These are phyloP conservation scores for Cantharis rufa DNA, from an alignment of 2,888 invertebrate genomes.

Conservation along the genomic window DNA sequence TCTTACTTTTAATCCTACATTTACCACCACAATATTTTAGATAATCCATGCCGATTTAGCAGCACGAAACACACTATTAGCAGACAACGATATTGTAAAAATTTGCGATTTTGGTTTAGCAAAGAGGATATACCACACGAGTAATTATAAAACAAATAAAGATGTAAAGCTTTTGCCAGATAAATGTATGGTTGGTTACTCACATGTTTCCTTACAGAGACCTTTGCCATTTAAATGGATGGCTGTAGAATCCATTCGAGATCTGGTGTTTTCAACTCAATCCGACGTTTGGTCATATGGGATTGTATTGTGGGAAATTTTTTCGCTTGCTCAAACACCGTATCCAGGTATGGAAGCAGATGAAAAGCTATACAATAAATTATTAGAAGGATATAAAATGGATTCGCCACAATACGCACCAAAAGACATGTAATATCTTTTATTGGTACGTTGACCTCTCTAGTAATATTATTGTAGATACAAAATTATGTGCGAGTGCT, in stretches of 20 bases:
- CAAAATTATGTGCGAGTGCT: not conserved
- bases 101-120: constrained; percentile 97
- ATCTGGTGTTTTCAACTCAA: constrained; percentile 89
- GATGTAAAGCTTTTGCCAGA: constrained; percentile 61
- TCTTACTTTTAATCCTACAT: not conserved
- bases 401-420: not conserved
- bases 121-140: constrained; percentile 81
- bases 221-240: constrained; percentile 94
- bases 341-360: not conserved
- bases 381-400: not conserved
- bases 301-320: constrained; percentile 88
- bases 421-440: not conserved
- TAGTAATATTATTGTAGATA: constrained; percentile 51
- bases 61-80: constrained; percentile 86
- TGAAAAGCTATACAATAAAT: not conserved
- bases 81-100: constrained; percentile 90
- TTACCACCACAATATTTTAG: constrained; percentile 50
- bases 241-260: constrained; percentile 90
- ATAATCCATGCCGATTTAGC: constrained; percentile 87
- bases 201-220: constrained; percentile 56
- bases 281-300: constrained; percentile 96
- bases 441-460: not conserved
- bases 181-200: no score
- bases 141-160: constrained; percentile 88
- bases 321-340: constrained; percentile 77